Evolutionary conservation across 2,888 invertebrate species (phyloP), one percentile per base, ranked within the genome.

Genomic region (Athripsodes cinereus): DNA sequence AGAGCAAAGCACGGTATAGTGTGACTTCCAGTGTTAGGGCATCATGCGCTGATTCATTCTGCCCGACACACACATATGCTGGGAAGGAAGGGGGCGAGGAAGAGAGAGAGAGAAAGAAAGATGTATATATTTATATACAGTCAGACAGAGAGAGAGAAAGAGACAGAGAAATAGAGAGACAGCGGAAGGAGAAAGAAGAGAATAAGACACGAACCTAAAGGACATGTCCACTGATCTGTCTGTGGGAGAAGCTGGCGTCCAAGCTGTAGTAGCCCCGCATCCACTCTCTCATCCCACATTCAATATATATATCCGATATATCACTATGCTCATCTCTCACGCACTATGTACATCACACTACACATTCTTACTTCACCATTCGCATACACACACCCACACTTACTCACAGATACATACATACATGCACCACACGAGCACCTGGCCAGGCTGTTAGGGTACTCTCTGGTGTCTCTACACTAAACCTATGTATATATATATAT

Each of bases 1-100:
- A 81, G 68, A 67, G 71, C 64, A 78, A 78, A 78, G 77, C 75
- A 71, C 74, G 78, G 72, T 75, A 71, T 72, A 77, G 73, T 74
- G 76, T 76, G 75, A 74, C 71, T 73, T 69, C 69, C 70, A 70
- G 71, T 70, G 72, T 72, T 68, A 69, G 70, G 67, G 67, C 44
- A 44, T 59, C 57, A 60, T 60, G 60, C 60, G 53, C 50, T 59
- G 57, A 68, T 71, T 71, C 71, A 31, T 16, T 26, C 51, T 72
- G 71, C 69, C 69, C 68, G 68, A 68, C 2, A 35, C 40, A 22
- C 35, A 40, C 69, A 67, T 72, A 69, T 63, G 65, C 62, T 64
- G 63, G 63, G 65, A 65, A 64, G 61, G 62, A 54, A 67, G 66
- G 68, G 67, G 69, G 69, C 69, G 68, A 71, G 71, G 74, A 76